Conservation (phyloP, 2,113 vertebrate genomes). For the Nyctereutes procyonoides region DNA sequence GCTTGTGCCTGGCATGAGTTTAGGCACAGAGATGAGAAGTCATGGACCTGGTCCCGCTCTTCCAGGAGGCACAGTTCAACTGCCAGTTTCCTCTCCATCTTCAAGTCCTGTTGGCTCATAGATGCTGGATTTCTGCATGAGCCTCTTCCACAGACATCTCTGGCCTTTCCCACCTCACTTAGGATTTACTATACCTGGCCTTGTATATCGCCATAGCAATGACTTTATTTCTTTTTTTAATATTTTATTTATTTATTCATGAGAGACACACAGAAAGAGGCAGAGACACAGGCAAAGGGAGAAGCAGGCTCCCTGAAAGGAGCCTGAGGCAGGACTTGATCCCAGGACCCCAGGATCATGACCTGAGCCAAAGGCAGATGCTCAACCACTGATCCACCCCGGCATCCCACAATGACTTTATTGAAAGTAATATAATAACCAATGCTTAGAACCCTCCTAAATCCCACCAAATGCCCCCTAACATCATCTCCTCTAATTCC, state of each 20-base stretch:
- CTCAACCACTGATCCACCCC: too few species aligned
- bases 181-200: neutral
- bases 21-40: neutral
- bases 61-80: accelerated
- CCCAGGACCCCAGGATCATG: too few species aligned
- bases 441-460: neutral
- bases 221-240: neutral
- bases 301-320: too few species aligned
- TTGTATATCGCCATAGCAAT: neutral
- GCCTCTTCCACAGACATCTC: neutral
- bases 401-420: neutral
- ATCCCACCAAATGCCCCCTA: neutral
- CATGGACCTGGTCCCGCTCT: neutral
- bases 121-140: neutral
- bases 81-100: neutral
- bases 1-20: neutral
- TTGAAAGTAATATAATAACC: neutral
- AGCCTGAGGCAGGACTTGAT: too few species aligned
- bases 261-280: too few species aligned
- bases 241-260: too few species aligned
- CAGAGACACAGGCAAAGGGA: too few species aligned
- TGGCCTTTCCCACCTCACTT: neutral
- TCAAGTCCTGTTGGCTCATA: neutral
- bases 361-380: too few species aligned
- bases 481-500: neutral